Evolutionary conservation across 2,113 vertebrate species (phyloP).

Genomic region (Ameiurus melas): DNA sequence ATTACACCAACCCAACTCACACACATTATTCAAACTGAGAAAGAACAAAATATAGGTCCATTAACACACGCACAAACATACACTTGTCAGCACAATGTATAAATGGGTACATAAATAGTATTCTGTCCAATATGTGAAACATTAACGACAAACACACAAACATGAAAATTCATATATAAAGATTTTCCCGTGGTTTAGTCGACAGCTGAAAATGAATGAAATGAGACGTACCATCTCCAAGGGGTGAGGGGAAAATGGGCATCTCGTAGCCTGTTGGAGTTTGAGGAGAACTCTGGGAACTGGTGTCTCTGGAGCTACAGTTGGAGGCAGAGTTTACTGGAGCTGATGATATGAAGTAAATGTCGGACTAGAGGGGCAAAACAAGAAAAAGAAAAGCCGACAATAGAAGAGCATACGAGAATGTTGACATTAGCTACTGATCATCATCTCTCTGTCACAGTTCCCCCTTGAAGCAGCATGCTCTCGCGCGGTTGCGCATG

Average conservation of each 20-base stretch:
- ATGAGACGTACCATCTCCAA: conserved; percentile 82
- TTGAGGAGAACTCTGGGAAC: conserved; percentile 87
- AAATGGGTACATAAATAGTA: not conserved
- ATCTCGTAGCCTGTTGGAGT: conserved; percentile 85
- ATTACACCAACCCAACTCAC: conserved; percentile 64
- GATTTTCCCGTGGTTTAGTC: not conserved
- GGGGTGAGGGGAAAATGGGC: conserved; percentile 81
- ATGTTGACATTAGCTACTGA: not conserved
- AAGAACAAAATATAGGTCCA: conserved; percentile 45
- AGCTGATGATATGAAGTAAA: conserved; percentile 90
- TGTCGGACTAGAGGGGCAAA: conserved; percentile 84
- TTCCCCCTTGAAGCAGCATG: too few relatives aligned
- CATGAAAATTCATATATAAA: not conserved
- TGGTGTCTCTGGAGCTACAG: conserved; percentile 87
- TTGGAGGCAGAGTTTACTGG: conserved; percentile 82
- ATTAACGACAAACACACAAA: not conserved
- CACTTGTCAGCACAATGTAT: not conserved
- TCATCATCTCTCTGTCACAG: not conserved
- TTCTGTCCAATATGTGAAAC: not conserved
- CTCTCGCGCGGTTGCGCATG: too few relatives aligned
- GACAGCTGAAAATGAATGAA: not conserved
- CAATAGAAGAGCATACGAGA: conserved; percentile 8
- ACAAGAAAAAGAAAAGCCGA: conserved; percentile 13
- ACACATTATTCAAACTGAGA: conserved; percentile 45
- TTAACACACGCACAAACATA: conserved; percentile 44